Percentiles rank a stretch among this genome's conserved stretches.
Conservation (phyloP, 1,140 invertebrate species). For the Episyrphus balteatus region DNA sequence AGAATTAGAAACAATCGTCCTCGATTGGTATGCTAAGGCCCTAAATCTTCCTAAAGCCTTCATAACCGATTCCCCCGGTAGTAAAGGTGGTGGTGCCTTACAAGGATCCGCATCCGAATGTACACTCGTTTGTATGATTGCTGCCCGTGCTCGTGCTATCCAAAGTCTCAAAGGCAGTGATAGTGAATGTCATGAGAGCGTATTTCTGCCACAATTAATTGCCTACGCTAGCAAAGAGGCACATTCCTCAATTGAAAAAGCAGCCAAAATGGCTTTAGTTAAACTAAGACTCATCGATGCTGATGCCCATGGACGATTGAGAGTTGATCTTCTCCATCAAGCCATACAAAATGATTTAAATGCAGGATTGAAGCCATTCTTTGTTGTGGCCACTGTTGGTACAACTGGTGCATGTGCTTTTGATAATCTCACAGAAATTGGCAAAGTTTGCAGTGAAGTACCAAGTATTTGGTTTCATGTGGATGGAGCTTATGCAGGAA, state of each 20-base stretch:
- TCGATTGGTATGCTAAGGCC: constrained; percentile 52
- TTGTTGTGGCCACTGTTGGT: constrained; percentile 68
- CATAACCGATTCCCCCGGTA: constrained; percentile 40
- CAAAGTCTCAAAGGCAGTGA: constrained; percentile 45
- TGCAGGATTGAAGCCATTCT: constrained; percentile 77
- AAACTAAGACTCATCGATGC: constrained; percentile 80
- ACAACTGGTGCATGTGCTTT: constrained; percentile 75
- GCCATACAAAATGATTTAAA: constrained; percentile 66
- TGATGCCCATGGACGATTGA: constrained; percentile 67
- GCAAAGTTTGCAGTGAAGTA: constrained; percentile 60
- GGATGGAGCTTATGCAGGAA: constrained; percentile 75
- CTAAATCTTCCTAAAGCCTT: constrained; percentile 45
- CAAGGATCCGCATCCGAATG: constrained; percentile 78
- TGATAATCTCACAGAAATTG: constrained; percentile 70
- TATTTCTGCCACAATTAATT: constrained; percentile 74
- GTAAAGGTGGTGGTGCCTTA: constrained; percentile 66
- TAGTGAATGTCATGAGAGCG: constrained; percentile 46
- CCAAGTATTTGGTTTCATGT: constrained; percentile 59
- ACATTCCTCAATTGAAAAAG: constrained; percentile 90
- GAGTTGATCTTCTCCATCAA: constrained; percentile 57
- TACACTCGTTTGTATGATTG: constrained; percentile 71
- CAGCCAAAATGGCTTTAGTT: constrained; percentile 82
- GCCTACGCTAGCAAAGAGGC: constrained; percentile 71
- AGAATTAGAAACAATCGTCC: constrained; percentile 70
- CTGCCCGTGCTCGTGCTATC: constrained; percentile 65